Conservation (phyloP, 2,888 invertebrate genomes). For the Clepsis dumicolana region DNA sequence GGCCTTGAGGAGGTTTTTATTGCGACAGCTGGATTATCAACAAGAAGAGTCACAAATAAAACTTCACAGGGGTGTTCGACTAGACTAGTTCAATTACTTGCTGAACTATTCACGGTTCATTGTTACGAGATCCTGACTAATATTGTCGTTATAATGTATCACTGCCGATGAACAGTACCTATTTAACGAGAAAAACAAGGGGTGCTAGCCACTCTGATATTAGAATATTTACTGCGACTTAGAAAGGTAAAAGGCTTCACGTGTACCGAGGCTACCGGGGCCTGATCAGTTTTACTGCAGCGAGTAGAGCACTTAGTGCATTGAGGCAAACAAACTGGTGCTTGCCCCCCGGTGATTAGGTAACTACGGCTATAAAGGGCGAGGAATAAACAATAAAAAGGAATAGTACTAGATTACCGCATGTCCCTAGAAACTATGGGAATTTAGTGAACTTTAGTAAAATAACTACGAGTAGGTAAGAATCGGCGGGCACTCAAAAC, state of each 20-base stretch:
- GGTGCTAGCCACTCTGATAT: neutral
- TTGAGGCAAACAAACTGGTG: neutral
- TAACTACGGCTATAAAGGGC: constrained; percentile 10
- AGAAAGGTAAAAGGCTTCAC: constrained; percentile 23
- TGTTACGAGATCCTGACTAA: too few relatives aligned
- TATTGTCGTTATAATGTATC: neutral
- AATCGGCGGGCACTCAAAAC: too few relatives aligned
- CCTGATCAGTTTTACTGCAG: constrained; percentile 24
- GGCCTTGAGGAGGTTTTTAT: too few relatives aligned
- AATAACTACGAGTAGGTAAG: too few relatives aligned
- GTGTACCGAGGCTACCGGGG: constrained; percentile 8
- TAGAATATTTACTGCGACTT: constrained; percentile 19
- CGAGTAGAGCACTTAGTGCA: constrained; percentile 29
- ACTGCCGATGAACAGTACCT: too few relatives aligned
- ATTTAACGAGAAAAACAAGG: neutral
- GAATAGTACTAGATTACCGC: neutral
- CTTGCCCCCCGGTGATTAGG: neutral
- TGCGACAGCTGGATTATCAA: too few relatives aligned
- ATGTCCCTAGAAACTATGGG: too few relatives aligned
- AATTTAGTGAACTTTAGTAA: too few relatives aligned
- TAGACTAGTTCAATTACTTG: too few relatives aligned
- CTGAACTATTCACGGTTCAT: too few relatives aligned
- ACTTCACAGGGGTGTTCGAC: too few relatives aligned
- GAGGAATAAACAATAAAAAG: constrained; percentile 1
- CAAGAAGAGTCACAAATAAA: too few relatives aligned